These are phyloP conservation scores for Oscheius sp. DNA, from an alignment of 2,888 invertebrate species.

Conservation along the genomic window DNA sequence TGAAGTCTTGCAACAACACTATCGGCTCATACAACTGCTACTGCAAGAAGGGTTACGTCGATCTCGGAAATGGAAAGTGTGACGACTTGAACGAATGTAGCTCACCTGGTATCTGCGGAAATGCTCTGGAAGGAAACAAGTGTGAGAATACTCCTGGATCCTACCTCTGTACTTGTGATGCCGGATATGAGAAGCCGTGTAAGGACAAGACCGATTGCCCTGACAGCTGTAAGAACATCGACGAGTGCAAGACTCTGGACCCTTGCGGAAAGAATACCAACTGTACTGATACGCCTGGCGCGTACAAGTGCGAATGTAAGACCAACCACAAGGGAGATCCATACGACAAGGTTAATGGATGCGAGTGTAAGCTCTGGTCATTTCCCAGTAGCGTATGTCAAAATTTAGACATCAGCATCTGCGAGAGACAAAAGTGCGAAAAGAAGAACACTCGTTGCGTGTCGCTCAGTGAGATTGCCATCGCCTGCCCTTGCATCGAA, in stretches of 20 bases:
- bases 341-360: conserved; percentile 13
- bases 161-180: conserved; percentile 11
- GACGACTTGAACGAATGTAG: conserved; percentile 16
- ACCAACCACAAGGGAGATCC: conserved; percentile 13
- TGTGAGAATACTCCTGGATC: conserved; percentile 23
- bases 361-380: conserved; percentile 5
- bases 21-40: conserved; percentile 10
- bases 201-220: neutral
- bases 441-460: conserved; percentile 6
- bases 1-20: conserved; percentile 15
- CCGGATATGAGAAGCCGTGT: neutral
- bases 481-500: neutral
- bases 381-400: neutral
- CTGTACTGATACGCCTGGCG: conserved; percentile 24
- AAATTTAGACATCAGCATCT: conserved; percentile 1
- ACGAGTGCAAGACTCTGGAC: neutral
- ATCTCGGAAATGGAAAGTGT: conserved; percentile 4
- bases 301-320: conserved; percentile 11
- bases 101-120: neutral
- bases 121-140: neutral
- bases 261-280: conserved; percentile 13
- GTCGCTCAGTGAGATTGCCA: neutral
- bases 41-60: conserved; percentile 5
- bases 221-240: neutral
- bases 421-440: conserved; percentile 2